Conservation (phyloP, 2,888 invertebrate species). For the Tetragonisca angustula region DNA sequence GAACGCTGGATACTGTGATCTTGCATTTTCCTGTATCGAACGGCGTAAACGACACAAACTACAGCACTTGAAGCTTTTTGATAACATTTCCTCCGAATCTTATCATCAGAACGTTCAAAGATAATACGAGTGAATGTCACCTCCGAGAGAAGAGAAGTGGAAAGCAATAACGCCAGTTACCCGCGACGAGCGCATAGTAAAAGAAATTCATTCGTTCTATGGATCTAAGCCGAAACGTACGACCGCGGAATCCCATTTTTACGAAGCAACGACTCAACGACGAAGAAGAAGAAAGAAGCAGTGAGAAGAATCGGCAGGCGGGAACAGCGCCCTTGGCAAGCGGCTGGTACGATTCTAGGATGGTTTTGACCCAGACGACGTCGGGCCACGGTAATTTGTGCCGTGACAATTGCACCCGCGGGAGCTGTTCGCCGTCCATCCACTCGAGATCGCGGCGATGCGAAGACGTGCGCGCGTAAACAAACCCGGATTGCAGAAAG, state of each 20-base stretch:
- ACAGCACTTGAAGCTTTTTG: no score
- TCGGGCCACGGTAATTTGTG: slow-evolving; percentile 75
- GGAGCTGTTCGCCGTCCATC: slow-evolving; percentile 67
- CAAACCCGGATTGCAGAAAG: slow-evolving; percentile 35
- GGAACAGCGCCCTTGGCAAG: slow-evolving; percentile 17
- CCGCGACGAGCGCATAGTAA: neutral
- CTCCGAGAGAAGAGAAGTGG: no score
- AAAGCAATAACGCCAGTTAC: neutral
- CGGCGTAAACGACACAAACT: no score
- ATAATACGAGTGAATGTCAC: neutral
- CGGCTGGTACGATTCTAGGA: slow-evolving; percentile 39
- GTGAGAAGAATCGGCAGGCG: slow-evolving; percentile 33
- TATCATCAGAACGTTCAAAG: neutral
- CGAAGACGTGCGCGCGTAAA: slow-evolving; percentile 31
- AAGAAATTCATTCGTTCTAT: neutral
- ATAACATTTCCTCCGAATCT: neutral
- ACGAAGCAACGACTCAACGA: neutral
- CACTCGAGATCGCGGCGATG: slow-evolving; percentile 36
- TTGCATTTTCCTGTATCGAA: no score
- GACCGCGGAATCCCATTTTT: neutral
- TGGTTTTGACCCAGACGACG: slow-evolving; percentile 68
- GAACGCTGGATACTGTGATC: no score
- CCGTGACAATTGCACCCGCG: slow-evolving; percentile 76
- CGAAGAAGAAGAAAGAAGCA: neutral
- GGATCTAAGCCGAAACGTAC: neutral